A percentile compares a stretch with the other conserved stretches of the same genome.
These are phyloP conservation scores for Conchocele bisecta DNA, from an alignment of 2,888 invertebrate species.

Conservation along the genomic window DNA sequence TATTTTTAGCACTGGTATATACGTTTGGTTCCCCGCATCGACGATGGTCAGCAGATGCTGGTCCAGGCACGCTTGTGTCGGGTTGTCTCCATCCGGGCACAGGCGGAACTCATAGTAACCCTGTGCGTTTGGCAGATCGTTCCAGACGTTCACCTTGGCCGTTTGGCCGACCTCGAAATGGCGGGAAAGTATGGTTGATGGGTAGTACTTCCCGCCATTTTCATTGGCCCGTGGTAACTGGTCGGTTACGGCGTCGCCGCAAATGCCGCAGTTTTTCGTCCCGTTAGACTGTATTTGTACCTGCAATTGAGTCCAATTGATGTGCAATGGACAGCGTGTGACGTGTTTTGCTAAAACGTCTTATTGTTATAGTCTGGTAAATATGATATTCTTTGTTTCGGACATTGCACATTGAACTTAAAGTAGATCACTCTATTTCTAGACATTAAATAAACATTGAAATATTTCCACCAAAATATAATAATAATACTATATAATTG, in stretches of 20 bases:
- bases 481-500: no score
- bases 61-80: slow-evolving; percentile 39
- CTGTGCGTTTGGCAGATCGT: slow-evolving; percentile 42
- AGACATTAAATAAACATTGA: no score
- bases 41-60: slow-evolving; percentile 32
- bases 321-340: no score
- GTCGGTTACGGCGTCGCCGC: slow-evolving; percentile 53
- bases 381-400: background rate
- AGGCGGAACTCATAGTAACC: slow-evolving; percentile 56
- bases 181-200: slow-evolving; percentile 39
- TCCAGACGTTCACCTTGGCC: slow-evolving; percentile 46
- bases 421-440: no score
- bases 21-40: slow-evolving; percentile 24
- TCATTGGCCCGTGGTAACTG: slow-evolving; percentile 51
- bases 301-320: no score
- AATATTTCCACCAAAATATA: no score
- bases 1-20: slow-evolving; percentile 27
- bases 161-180: slow-evolving; percentile 42
- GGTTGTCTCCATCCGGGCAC: slow-evolving; percentile 37
- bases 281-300: slow-evolving; percentile 47
- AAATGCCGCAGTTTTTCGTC: slow-evolving; percentile 55
- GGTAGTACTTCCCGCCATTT: slow-evolving; percentile 56
- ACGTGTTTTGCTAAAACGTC: no score
- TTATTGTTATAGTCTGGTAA: no score
- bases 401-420: no score